Evolutionary conservation across 2,113 vertebrate genomes (phyloP), one percentile per base, ranked within the genome.

Genomic region (Eonycteris spelaea): DNA sequence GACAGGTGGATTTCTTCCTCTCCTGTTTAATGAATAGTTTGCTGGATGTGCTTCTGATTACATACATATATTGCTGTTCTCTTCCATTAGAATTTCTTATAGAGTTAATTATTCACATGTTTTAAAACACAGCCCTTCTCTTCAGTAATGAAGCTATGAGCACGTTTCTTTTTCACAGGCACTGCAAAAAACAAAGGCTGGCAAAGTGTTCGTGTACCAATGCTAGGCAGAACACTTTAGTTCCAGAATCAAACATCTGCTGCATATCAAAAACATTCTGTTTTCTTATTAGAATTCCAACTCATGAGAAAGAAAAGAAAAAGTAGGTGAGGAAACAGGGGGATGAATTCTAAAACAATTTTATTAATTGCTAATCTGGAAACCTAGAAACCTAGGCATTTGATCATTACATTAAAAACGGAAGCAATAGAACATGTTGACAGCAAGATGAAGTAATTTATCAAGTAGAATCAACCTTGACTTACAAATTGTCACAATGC

Each of bases 341-440:
- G 24, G 57, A 53, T 18, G 53, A 18, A 40, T 55, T 97, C 57
- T 91, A 0, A 1, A 16, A 6, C 30, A 65, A 28, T 45, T 63
- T 96, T 91, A 87, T 90, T 96, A 92, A 75, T 87, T 77, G 30
- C 90, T 43, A 51, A 97, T 92, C 92, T 90, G 96, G 92, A 97
- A 82, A 79, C 89, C 4, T 90, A 87, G 1, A 97, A 71, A 83
- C 90, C 7, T 88, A 85, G 0, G 70, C 78, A 48, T 95, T 83
- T 57, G 75, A 70, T 93, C 55, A 71, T 10, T 0, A 0, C 5
- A 63, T 73, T 96, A 96, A 70, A 43, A 91, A 71, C 57, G 61
- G 68, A 86, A 4, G 1, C 87, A 88, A 5, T 0, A 0, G 83
- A 94, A 91, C 73, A 63, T 0, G 6, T 3, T 95, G 96, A 96